Conservation (phyloP, 2,113 vertebrate species). For the Danionella cerebrum region DNA sequence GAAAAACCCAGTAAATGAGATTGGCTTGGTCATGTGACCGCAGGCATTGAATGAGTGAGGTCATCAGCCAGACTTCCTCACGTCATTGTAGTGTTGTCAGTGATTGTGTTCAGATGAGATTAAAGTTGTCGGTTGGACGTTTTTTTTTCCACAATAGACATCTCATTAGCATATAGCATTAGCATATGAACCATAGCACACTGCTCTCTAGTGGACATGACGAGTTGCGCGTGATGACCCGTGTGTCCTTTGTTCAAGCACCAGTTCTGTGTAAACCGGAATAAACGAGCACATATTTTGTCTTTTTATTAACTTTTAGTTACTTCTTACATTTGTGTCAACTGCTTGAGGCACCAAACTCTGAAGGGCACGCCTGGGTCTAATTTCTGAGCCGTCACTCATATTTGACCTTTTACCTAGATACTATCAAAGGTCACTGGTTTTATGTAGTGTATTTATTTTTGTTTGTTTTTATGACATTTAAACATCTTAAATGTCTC, state of each 20-base stretch:
- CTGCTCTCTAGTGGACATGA: slow-evolving; percentile 27
- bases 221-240: background rate
- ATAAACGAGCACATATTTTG: no score
- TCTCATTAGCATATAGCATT: slow-evolving; percentile 1
- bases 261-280: no score
- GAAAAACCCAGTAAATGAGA: no score
- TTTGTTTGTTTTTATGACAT: background rate
- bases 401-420: background rate
- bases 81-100: background rate
- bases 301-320: no score
- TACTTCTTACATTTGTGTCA: no score
- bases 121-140: background rate
- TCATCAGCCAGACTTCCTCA: background rate
- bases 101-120: background rate
- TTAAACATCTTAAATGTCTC: background rate
- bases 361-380: background rate
- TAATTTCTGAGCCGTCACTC: background rate
- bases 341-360: background rate
- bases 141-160: background rate
- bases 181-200: background rate
- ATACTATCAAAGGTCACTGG: background rate
- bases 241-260: no score
- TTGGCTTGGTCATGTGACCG: no score
- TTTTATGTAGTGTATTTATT: background rate
- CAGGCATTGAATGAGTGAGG: background rate